Evolutionary conservation across 2,797 vertebrate species (phyloP).

Genomic region (Limnodromus scolopaceus): DNA sequence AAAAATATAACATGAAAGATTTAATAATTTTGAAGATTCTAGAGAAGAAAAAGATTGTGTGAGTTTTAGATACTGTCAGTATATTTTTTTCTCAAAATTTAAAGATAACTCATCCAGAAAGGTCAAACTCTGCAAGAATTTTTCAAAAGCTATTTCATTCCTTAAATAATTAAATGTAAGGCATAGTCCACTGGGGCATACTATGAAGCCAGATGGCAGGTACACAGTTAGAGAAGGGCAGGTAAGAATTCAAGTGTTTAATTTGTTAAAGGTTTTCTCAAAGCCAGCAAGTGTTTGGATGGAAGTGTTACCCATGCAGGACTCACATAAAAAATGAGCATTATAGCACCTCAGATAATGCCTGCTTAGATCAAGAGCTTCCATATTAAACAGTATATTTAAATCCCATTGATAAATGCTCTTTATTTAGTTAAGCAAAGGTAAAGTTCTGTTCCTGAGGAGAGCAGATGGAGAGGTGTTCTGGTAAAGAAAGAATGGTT

Average conservation of each 20-base stretch:
- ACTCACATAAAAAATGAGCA: constrained; percentile 27
- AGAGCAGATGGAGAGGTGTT: constrained; percentile 20
- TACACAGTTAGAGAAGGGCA: constrained; percentile 39
- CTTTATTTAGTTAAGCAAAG: constrained; percentile 54
- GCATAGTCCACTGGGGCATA: neutral
- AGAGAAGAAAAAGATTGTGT: constrained; percentile 35
- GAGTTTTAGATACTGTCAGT: constrained; percentile 16
- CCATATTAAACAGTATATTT: neutral
- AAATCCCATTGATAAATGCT: neutral
- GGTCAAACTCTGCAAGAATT: constrained; percentile 42
- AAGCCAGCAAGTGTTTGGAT: constrained; percentile 42
- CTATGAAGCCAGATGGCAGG: constrained; percentile 42
- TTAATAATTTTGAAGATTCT: constrained; percentile 3
- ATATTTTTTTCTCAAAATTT: constrained; percentile 29
- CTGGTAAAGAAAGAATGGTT: constrained; percentile 24
- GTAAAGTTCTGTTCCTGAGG: neutral
- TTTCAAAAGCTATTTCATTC: constrained; percentile 45
- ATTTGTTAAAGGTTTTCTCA: constrained; percentile 33
- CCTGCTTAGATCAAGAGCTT: constrained; percentile 45
- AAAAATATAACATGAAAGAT: constrained; percentile 46
- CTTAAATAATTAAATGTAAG: constrained; percentile 55
- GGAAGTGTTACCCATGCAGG: neutral
- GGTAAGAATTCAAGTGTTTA: constrained; percentile 35
- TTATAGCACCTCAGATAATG: constrained; percentile 61
- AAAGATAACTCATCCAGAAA: constrained; percentile 56